phyloP scores from a whole-genome alignment of 2,113 vertebrate species.

The Mus pahari region DNA sequence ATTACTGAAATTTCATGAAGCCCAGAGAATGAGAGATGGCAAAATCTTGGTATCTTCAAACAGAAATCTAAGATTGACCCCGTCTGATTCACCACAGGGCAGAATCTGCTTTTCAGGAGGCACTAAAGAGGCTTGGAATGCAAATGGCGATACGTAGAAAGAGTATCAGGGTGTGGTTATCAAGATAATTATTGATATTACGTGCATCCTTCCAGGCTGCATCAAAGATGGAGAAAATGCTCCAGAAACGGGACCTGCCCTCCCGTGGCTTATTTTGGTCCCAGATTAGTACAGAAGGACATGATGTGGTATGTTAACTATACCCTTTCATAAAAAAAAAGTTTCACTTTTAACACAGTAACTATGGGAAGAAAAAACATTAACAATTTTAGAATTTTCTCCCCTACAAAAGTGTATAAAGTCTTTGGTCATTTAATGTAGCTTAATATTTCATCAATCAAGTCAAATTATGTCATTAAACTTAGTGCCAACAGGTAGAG shows the following conservation, averaged over 20 bases:
- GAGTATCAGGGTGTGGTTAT: background rate
- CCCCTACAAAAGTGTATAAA: background rate
- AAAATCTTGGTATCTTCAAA: background rate
- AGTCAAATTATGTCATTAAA: constrained; percentile 17
- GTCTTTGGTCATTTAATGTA: background rate
- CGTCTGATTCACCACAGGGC: background rate
- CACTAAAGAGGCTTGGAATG: background rate
- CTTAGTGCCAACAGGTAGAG: background rate
- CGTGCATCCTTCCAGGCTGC: background rate
- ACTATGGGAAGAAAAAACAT: background rate
- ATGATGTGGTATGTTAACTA: background rate
- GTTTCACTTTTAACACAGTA: background rate
- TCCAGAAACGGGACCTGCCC: background rate
- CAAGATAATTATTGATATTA: background rate
- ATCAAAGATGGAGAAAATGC: background rate
- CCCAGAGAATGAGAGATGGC: background rate
- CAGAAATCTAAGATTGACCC: background rate
- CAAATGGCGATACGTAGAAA: constrained; percentile 18
- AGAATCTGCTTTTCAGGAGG: background rate
- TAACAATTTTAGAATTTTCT: constrained; percentile 22
- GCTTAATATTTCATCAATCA: background rate
- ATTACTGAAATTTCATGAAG: background rate
- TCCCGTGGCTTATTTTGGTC: constrained; percentile 26
- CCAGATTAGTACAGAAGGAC: background rate
- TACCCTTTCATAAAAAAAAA: background rate